Evolutionary conservation across 92 coral and sea anemone genomes (phyloP), one percentile per base, ranked within the genome.

Genomic region (Parazoanthus swiftii): DNA sequence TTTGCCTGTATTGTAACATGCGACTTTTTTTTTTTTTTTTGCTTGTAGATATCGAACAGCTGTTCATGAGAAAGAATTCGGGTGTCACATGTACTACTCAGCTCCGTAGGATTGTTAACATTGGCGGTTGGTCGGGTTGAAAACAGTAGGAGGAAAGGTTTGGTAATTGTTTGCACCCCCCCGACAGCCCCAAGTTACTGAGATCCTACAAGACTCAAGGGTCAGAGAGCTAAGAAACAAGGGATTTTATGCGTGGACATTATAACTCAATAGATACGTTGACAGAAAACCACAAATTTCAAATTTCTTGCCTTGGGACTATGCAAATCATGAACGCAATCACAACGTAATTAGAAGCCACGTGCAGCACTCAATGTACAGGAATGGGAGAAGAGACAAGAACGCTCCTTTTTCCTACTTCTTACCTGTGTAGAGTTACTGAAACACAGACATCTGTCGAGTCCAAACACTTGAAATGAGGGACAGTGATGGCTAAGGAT

Each of bases 301-400:
- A 35, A 63, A 56, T 80, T 80, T 80, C 48, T 80, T 80, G 83
- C 25, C 38, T 56, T 35, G 23, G 71, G 25, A 35, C 85, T 16
- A 2, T 80, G 72, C 21, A 80, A 20, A 58, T 35, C 8, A 16
- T 8, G 43, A 29, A 80, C 72, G 58, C 39, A 3, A 80, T 80
- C 73, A 58, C 85, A 23, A 13, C 70, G 33, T 7, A 43, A n/a
- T 29, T 4, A 5, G 10, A 36, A 13, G 25, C 13, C 56, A 79
- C 43, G 23, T 43, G 81, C n/a, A 39, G 39, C 38, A 78, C 8
- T 77, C 65, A 78, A 78, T 1, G 38, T 20, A 48, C 42, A 18
- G 71, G 85, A 36, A 80, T 29, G 18, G 58, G 58, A 56, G 5
- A 18, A 42, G 33, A 63, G 70, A 63, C 70, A 63, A 3, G 70